Evolutionary conservation across 2,113 vertebrate genomes (phyloP).

Genomic region (Vireo altiloquus): DNA sequence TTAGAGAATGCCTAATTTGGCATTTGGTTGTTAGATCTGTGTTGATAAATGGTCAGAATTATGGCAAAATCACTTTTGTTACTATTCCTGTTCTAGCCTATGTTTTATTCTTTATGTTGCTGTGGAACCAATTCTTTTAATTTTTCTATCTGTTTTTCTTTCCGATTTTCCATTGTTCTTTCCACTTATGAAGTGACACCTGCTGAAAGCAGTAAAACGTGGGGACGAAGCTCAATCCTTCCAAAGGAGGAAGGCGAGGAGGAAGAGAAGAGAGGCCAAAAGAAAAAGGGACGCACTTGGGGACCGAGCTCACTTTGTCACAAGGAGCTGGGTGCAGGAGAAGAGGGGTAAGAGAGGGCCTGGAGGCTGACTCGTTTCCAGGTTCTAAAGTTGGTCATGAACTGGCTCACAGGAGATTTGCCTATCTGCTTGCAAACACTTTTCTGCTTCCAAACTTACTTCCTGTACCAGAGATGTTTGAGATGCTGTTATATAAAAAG

Average conservation of each 20-base stretch:
- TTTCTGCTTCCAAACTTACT: background rate
- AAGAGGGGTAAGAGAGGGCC: slow-evolving; percentile 78
- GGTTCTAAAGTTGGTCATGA: background rate
- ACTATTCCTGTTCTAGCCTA: background rate
- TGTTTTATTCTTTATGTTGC: background rate
- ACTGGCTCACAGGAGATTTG: background rate
- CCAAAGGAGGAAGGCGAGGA: slow-evolving; percentile 86
- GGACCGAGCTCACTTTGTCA: slow-evolving; percentile 77
- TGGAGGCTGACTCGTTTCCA: background rate
- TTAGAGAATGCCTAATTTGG: background rate
- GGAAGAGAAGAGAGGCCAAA: slow-evolving; percentile 85
- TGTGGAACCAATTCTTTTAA: background rate
- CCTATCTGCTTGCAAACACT: background rate
- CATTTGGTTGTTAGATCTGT: background rate
- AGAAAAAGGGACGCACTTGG: slow-evolving; percentile 87
- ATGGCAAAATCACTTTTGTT: background rate
- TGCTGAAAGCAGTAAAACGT: slow-evolving; percentile 80
- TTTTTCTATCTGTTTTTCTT: background rate
- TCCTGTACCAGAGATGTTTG: background rate
- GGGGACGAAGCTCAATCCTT: slow-evolving; percentile 78
- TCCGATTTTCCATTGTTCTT: background rate
- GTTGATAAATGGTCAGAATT: background rate
- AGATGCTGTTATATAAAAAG: background rate
- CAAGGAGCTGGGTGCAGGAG: slow-evolving; percentile 80
- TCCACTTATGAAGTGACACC: slow-evolving; percentile 80